Evolutionary conservation across 2,797 vertebrate species (phyloP), one percentile per base, ranked within the genome.

Genomic region (Hephaestus fuliginosus): DNA sequence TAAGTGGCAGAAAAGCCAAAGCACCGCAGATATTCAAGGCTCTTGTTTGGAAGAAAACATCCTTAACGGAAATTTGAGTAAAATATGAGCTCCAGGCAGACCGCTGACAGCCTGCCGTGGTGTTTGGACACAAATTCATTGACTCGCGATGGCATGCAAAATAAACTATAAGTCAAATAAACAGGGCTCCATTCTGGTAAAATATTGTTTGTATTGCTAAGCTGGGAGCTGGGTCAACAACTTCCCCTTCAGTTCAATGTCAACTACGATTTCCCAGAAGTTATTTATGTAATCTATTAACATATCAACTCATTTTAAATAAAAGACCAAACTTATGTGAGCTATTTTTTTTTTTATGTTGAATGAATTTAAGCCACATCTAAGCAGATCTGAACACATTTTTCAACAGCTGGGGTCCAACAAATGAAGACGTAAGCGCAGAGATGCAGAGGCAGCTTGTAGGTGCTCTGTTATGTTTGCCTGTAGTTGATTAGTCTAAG

Each of bases 111-210:
- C 56, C 12, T 7, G 18, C 22, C 65, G 76, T 70, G 33, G n/a
- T 90, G 91, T 92, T 92, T 94, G 74, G 82, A 80, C 39, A 51
- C 76, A 52, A 71, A 82, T 76, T 83, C 70, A 86, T 85, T 88
- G 81, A 89, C 49, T 90, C 85, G 81, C 61, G 67, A 85, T 80
- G 70, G 76, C 53, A 65, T 82, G 46, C 78, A 90, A 86, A 92
- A 90, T 86, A 88, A 90, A 87, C 78, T 11, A 25, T n/a, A 69
- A 81, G 68, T 79, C 25, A 91, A 91, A 92, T 82, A 93, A 93
- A 93, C 90, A 90, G 1, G 41, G 4, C 65, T 70, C 61, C 15
- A 74, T 83, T 88, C 73, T 83, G 33, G 36, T 72, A 77, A 80
- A 78, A 41, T 52, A 36, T 51, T 81, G 81, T 89, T 90, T 89